Evolutionary conservation across 1,140 invertebrate species (phyloP).

Genomic region (Meteorus sp.): DNA sequence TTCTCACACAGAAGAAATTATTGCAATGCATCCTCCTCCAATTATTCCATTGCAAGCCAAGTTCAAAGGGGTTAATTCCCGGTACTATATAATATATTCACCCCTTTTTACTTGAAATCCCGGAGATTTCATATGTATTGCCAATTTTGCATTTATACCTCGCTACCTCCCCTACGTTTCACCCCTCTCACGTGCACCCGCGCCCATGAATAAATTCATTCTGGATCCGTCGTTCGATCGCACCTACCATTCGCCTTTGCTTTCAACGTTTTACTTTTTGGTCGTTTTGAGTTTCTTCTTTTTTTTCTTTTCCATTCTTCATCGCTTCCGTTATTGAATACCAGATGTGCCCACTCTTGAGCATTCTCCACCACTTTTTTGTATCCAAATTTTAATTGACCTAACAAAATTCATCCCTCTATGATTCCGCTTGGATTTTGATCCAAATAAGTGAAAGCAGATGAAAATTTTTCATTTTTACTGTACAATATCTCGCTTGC

Average conservation of each 20-base stretch:
- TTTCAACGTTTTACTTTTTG: too few species aligned
- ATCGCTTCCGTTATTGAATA: background rate
- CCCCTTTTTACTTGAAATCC: constrained; percentile 59
- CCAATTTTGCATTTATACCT: constrained; percentile 59
- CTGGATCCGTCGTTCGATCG: constrained; percentile 35
- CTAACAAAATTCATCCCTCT: background rate
- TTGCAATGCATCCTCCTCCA: constrained; percentile 40
- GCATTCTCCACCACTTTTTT: background rate
- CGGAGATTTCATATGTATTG: constrained; percentile 60
- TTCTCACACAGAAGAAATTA: too few species aligned
- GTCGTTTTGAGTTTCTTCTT: constrained; percentile 1
- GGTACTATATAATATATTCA: constrained; percentile 56
- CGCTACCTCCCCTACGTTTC: constrained; percentile 32
- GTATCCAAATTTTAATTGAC: background rate
- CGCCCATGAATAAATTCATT: constrained; percentile 39
- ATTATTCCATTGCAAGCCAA: constrained; percentile 55
- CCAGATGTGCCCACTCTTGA: constrained; percentile 1
- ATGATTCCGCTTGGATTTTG: background rate
- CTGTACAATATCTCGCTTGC: too few species aligned
- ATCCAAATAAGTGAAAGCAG: too few species aligned
- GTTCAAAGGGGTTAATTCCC: constrained; percentile 59
- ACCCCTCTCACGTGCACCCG: constrained; percentile 18
- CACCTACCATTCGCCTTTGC: constrained; percentile 32
- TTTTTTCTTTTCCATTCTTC: constrained; percentile 17
- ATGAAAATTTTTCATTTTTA: too few species aligned